Evolutionary conservation across 2,113 vertebrate genomes (phyloP).

Genomic region (Arenaria interpres): DNA sequence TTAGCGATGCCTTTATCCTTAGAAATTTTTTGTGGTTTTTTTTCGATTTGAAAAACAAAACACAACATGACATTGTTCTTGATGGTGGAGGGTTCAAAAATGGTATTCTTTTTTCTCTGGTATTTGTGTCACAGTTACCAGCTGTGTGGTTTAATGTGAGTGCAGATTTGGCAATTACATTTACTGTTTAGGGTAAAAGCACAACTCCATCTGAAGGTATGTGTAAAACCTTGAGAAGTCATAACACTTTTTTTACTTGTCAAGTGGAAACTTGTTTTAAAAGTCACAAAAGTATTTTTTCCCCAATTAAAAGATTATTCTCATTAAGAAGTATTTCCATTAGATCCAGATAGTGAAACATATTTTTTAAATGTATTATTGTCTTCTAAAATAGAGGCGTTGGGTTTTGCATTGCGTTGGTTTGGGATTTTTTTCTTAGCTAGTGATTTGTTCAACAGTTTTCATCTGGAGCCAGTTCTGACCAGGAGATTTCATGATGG

Average conservation of each 20-base stretch:
- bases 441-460: background rate
- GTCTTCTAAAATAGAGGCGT: background rate
- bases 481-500: background rate
- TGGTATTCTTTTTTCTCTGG: background rate
- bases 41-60: background rate
- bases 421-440: background rate
- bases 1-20: background rate
- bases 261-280: background rate
- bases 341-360: background rate
- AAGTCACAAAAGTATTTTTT: background rate
- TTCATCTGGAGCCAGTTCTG: background rate
- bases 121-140: background rate
- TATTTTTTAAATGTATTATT: background rate
- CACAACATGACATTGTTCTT: background rate
- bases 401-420: background rate
- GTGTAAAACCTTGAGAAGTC: background rate
- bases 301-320: background rate
- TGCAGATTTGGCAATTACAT: background rate
- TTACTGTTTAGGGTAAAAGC: background rate
- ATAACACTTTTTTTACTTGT: background rate
- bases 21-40: background rate
- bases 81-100: background rate
- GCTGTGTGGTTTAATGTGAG: background rate
- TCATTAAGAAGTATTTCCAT: background rate
- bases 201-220: background rate